Evolutionary conservation across 2,888 invertebrate species (phyloP), one percentile per base, ranked within the genome.

Genomic region (Oxyscelio sp.): DNA sequence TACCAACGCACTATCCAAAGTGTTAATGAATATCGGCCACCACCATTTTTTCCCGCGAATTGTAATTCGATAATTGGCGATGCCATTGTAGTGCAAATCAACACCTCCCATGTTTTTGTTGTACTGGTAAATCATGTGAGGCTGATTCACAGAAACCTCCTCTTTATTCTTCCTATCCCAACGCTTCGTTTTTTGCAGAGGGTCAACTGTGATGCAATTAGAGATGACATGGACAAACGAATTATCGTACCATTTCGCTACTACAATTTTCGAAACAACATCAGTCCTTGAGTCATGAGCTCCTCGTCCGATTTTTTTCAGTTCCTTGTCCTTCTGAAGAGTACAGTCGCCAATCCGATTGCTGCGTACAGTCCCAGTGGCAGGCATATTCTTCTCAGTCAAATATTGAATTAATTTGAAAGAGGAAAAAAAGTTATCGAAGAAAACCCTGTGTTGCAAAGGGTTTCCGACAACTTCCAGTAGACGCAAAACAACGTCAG

Each of bases 11-110:
- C 83, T 84, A 56, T 88, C 85, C 21, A 88, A n/a, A 43, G 65
- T 21, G 58, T 89, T 88, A 17, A 71, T 70, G 80, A 86, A 89
- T 63, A 90, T 65, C 22, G 88, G 88, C 89, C 87, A 89, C 83
- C 86, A 88, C 86, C 85, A 89, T 70, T 89, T 89, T 85, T 89
- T 86, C 9, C 82, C 86, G 21, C 77, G 65, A 45, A 89, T 82
- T 73, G 52, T 45, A 22, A 78, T 85, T 45, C 89, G 78, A 63
- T 89, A 90, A 77, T 90, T 90, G 9, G 82, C 65, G 17, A 87
- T 85, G 11, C 66, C 84, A 59, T 86, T 85, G 50, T 86, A 84
- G 50, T 71, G 73, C 27, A 86, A 61, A 63, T 85, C 83, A 34
- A 87, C 87, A 22, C 85, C 83, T 21, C 80, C 80, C 75, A 85